phyloP scores from a whole-genome alignment of 2,113 vertebrate genomes.

The Crocuta crocuta region DNA sequence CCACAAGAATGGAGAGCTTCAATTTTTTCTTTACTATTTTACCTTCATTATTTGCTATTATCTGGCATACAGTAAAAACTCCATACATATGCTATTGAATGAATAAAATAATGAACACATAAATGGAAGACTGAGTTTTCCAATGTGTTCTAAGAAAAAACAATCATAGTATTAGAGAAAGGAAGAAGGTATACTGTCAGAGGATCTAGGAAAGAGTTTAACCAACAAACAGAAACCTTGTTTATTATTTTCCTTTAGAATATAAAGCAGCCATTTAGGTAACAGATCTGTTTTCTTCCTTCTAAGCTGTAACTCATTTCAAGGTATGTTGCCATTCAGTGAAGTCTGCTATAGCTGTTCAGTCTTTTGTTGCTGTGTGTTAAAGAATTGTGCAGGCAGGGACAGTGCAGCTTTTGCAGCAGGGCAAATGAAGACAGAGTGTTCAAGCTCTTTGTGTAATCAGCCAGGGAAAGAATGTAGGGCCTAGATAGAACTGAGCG shows the following conservation, averaged over 20 bases:
- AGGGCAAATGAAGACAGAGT: neutral
- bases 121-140: neutral
- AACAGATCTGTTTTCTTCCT: neutral
- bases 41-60: neutral
- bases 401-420: too few relatives aligned
- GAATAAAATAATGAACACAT: neutral
- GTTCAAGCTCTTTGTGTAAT: neutral
- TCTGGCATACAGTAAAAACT: neutral
- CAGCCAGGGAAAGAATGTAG: neutral
- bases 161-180: neutral
- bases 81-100: neutral
- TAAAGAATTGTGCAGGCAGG: neutral
- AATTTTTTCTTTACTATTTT: neutral
- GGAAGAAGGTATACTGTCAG: neutral
- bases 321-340: neutral
- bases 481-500: neutral
- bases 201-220: neutral
- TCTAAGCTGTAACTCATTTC: neutral
- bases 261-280: neutral
- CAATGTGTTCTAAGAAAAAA: neutral
- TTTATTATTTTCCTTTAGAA: constrained; percentile 23
- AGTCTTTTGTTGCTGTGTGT: neutral
- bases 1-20: neutral
- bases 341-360: neutral
- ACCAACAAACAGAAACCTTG: neutral